Base-by-base conservation (phyloP, 2,113 vertebrate genomes). In the Zosterops lateralis region DNA sequence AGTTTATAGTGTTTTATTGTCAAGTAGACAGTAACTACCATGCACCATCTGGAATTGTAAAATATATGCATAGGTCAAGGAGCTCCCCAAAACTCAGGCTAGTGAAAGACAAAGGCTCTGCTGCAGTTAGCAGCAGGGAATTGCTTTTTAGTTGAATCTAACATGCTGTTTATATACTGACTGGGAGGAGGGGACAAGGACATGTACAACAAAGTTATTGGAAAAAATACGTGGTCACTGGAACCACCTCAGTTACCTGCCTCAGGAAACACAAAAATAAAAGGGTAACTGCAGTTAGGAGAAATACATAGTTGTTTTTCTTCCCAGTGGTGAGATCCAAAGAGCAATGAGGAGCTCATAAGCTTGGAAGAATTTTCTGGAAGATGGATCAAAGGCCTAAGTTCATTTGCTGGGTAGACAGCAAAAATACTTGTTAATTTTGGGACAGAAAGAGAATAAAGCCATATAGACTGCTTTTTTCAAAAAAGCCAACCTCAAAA, bases 41-140 rank as follows among this genome's bases (percentile, higher is more conserved):
- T 4, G 57, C 34, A 45, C 66, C 0, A 3, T 48, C 84, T 91
- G 77, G 62, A 93, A 93, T 21, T 29, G 68, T 29, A 61, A 89
- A 84, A n/a, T 66, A 38, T 38, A 66, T 8, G 50, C 62, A 60
- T 25, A 89, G 89, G 84, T 92, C 84, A 91, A 89, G 87, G 62
- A 91, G 66, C 62, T 89, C 74, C 84, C 89, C 78, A 68, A 95
- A 96, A 96, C 62, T 76, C 77, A 70, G 12, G 42, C 45, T 91
- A 89, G 76, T 2, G 20, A 82, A 84, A 79, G 78, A 95, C 81
- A 95, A 95, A 82, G 74, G 47, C 62, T 74, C 60, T 1, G 5
- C 86, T 88, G 86, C 86, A 84, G 85, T 70, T 73, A 92, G 53
- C 93, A 93, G 95, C 83, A 77, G 76, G 65, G 83, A 95, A 80